These are phyloP conservation scores for Trissonchulus sp. DNA, from an alignment of 2,888 invertebrate species.

Conservation along the genomic window DNA sequence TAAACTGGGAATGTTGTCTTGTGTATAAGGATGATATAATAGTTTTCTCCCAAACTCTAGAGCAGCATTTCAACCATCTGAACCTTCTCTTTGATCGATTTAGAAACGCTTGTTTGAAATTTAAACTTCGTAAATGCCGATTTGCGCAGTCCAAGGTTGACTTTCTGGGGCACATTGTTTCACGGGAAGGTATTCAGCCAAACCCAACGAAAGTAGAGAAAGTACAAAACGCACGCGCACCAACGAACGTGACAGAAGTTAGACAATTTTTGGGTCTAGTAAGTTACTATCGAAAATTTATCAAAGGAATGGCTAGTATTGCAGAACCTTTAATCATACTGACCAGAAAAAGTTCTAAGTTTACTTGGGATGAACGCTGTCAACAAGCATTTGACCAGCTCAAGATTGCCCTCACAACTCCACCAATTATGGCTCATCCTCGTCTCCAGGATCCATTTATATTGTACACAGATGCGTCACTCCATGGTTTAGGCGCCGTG, in stretches of 20 bases:
- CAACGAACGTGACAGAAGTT: not conserved
- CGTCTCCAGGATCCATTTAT: not conserved
- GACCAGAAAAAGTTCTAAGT: not conserved
- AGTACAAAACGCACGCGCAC: not conserved
- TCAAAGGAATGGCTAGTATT: not conserved
- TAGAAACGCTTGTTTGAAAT: too few species aligned
- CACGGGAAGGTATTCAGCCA: not conserved
- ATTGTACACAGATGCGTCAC: not conserved
- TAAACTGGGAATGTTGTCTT: too few species aligned
- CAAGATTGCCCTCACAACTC: not conserved
- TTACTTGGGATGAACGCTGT: not conserved
- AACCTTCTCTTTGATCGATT: too few species aligned
- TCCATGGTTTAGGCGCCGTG: not conserved
- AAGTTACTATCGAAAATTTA: not conserved
- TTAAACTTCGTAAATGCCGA: not conserved
- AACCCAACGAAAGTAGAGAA: not conserved
- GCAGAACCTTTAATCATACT: not conserved
- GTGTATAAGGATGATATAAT: too few species aligned
- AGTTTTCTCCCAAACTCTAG: too few species aligned
- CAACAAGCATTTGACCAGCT: not conserved
- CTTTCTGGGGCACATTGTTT: not conserved
- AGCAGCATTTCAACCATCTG: too few species aligned
- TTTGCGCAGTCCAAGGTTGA: not conserved
- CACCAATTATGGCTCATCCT: not conserved
- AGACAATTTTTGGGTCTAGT: not conserved